Evolutionary conservation across 2,888 invertebrate genomes (phyloP), one percentile per base, ranked within the genome.

Genomic region (Sthenelais limicola): DNA sequence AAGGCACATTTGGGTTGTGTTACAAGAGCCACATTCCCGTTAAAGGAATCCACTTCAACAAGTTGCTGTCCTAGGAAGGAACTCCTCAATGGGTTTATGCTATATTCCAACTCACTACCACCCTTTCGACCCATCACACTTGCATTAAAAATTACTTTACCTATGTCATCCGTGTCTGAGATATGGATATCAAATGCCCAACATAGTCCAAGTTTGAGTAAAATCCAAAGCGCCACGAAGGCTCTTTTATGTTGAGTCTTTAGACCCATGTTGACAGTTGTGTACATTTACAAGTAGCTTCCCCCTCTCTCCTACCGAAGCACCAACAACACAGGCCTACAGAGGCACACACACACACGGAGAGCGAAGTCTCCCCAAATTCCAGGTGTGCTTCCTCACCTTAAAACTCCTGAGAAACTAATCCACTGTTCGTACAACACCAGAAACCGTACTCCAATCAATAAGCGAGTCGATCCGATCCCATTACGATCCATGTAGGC

Each of bases 161-260:
- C 62, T 21, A 38, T 28, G 15, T 18, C n/a, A 24, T 62, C 62
- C 18, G 35, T n/a, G 21, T 62, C 62, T n/a, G 62, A 62, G 24
- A 62, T 62, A 24, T 62, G 62, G 9, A 62, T 43, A 21, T 62
- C 62, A 24, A 62, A 62, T 4, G 62, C 62, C 62, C 62, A 62
- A 35, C 62, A 62, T 15, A 62, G 62, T 35, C 62, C 62, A 38
- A 62, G 62, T 38, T 62, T 62, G 4, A 62, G 62, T 62, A 62
- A 62, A 4, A 62, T 24, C 62, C 62, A 62, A 24, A 62, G 24
- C 38, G 62, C 62, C n/a, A 62, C 21, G 35, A 12, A 35, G 12
- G 35, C 62, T n/a, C 62, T 28, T 15, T 35, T 62, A 3, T 35
- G 35, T 62, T n/a, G n/a, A n/a, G 28, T 24, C 38, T 35, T 35